Conservation (phyloP, 1,140 invertebrate genomes). For the Scaptomyza pallida region DNA sequence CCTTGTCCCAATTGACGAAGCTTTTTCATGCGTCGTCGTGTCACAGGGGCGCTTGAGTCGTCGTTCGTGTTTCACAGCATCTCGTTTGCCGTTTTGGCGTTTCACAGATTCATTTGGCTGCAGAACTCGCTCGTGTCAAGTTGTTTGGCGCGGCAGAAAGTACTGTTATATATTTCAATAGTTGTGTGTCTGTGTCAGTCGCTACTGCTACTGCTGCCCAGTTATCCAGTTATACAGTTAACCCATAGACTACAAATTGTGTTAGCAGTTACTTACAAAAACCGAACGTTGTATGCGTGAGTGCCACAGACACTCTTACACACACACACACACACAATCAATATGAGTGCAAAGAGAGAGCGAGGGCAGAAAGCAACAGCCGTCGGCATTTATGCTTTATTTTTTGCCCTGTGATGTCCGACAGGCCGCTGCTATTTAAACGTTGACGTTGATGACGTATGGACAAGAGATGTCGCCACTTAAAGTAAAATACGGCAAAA, state of each 20-base stretch:
- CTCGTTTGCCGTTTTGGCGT: conserved; percentile 26
- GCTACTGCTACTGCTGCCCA: conserved; percentile 12
- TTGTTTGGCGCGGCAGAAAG: conserved; percentile 57
- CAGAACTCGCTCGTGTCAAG: conserved; percentile 81
- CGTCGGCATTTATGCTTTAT: conserved; percentile 50
- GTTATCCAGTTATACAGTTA: conserved; percentile 43
- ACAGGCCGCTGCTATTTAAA: conserved; percentile 42
- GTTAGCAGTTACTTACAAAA: conserved; percentile 48
- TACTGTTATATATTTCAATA: no score
- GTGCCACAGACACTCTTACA: conserved; percentile 26
- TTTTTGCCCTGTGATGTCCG: not conserved
- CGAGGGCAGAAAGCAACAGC: conserved; percentile 61
- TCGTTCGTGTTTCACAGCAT: conserved; percentile 62
- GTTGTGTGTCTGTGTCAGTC: no score
- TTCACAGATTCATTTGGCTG: conserved; percentile 78
- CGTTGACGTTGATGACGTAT: conserved; percentile 23
- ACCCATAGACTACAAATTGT: conserved; percentile 48
- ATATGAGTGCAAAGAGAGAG: conserved; percentile 16
- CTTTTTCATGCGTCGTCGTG: conserved; percentile 20
- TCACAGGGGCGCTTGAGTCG: conserved; percentile 9
- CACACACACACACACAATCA: conserved; percentile 40
- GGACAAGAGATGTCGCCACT: conserved; percentile 35
- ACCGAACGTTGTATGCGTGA: conserved; percentile 7
- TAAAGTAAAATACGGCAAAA: conserved; percentile 50
- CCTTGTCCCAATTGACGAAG: conserved; percentile 40